Evolutionary conservation across 2,888 invertebrate species (phyloP), one percentile per base, ranked within the genome.

Genomic region (Agrochola lychnidis): DNA sequence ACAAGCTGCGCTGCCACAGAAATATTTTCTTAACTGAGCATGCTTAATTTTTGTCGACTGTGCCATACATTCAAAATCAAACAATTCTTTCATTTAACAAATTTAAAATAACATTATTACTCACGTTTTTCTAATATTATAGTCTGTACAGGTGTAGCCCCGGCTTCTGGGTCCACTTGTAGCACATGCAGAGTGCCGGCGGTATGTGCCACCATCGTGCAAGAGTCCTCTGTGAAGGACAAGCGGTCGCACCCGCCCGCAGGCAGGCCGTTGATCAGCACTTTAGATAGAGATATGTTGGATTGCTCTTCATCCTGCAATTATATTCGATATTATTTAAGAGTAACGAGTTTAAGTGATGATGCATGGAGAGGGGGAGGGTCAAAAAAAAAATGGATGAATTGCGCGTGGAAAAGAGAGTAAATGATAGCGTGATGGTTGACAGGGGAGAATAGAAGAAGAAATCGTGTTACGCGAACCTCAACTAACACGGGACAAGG

Each of bases 111-210:
- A 56, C n/a, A 56, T 56, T 57, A 57, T 16, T 19, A 57, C 93
- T 92, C 79, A 96, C 95, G 88, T 90, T 94, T 95, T 6, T 92
- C 91, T 53, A 92, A 91, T 25, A 85, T 64, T 77, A 96, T 92
- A 51, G 90, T 91, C 73, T 96, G 95, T 9, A 92, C 79, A 0
- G 94, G 88, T 0, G 94, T 91, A 4, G 96, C 96, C 12, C 95
- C 95, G 0, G 94, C 95, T 30, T 93, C 92, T 0, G 94, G 88
- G 79, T 96, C 96, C 0, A 96, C 92, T 78, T 95, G 94, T 45
- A 96, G 76, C 7, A 95, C 90, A 30, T 91, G 88, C 40, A 96
- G 56, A 2, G 87, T 88, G n/a, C 92, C 93, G 0, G 85, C 88
- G 5, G 88, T 76, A 74, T 94, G 93, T 1, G 90, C 90, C 30